Percentiles rank a stretch among this genome's conserved stretches.
Conservation (phyloP, 2,797 vertebrate genomes). For the Alauda arvensis region DNA sequence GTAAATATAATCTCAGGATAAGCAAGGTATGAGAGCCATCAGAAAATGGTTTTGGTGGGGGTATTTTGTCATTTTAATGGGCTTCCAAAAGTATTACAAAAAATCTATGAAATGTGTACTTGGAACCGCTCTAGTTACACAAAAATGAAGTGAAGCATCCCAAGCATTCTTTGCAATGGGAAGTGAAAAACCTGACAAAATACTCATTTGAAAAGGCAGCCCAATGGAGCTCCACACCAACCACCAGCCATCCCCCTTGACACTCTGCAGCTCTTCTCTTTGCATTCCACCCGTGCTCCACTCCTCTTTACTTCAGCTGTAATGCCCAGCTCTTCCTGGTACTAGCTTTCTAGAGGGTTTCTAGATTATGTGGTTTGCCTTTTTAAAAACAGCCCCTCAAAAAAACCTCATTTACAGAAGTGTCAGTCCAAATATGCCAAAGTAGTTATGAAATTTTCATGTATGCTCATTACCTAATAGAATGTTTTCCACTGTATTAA, state of each 20-base stretch:
- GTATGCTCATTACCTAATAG: background rate
- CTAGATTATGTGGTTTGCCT: background rate
- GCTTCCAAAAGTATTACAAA: background rate
- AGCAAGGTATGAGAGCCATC: background rate
- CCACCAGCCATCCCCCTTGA: background rate
- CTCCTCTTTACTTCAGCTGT: background rate
- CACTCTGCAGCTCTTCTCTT: background rate
- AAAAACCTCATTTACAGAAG: background rate
- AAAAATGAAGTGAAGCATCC: background rate
- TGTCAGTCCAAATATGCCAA: background rate
- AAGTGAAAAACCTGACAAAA: background rate
- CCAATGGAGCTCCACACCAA: accelerated
- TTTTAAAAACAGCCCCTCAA: background rate
- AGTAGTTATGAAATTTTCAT: background rate
- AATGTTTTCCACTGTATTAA: background rate
- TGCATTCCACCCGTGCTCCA: background rate
- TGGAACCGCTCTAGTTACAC: background rate
- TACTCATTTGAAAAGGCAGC: background rate
- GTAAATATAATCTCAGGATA: background rate
- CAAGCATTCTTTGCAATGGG: background rate
- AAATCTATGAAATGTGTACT: background rate
- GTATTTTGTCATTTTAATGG: background rate
- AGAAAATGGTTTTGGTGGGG: background rate
- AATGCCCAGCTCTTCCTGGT: background rate
- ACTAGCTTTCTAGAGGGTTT: background rate